Evolutionary conservation across 92 coral and sea anemone genomes (phyloP), one percentile per base, ranked within the genome.

Genomic region (Epizoanthus rinbou): DNA sequence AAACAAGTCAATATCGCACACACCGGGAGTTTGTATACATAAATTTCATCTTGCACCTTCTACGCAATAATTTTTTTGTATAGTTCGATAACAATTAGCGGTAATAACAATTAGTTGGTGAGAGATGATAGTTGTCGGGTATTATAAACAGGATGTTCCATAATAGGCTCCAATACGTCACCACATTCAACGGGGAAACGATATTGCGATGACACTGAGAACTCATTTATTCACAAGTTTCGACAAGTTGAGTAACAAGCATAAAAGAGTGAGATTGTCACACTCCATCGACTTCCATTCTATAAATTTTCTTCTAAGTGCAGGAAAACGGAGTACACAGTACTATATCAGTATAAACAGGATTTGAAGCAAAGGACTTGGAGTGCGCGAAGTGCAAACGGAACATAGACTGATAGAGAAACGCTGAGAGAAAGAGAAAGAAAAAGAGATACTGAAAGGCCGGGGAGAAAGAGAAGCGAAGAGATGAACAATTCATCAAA

Each of bases 401-500:
- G 31, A 28, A 2, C 31, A 28, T 28, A n/a, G n/a, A n/a, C n/a
- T n/a, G n/a, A n/a, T n/a, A 14, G 31, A 25, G 35, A 23, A 65
- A 15, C 18, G 9, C 2, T 3, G n/a, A 41, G 22, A 67, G 43
- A 28, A 28, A 28, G 31, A 28, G 31, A n/a, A n/a, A n/a, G n/a
- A n/a, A n/a, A n/a, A n/a, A 19, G 28, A 25, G 7, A 24, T 17
- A 22, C 28, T 5, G 13, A 16, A 10, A 64, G 14, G 24, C 14
- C 35, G 7, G 69, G 35, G 69, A 64, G 68, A 14, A 67, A 33
- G 39, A 5, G 22, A 16, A 21, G 50, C 50, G 4, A 28, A 76
- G 31, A 76, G 15, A 76, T 76, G 81, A 60, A 59, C 69, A 64
- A 45, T n/a, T 59, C 69, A 11, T 33, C 64, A 10, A 60, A 59